These are phyloP conservation scores for Caenorhabditis angaria DNA, from an alignment of 2,888 invertebrate genomes.

Conservation along the genomic window DNA sequence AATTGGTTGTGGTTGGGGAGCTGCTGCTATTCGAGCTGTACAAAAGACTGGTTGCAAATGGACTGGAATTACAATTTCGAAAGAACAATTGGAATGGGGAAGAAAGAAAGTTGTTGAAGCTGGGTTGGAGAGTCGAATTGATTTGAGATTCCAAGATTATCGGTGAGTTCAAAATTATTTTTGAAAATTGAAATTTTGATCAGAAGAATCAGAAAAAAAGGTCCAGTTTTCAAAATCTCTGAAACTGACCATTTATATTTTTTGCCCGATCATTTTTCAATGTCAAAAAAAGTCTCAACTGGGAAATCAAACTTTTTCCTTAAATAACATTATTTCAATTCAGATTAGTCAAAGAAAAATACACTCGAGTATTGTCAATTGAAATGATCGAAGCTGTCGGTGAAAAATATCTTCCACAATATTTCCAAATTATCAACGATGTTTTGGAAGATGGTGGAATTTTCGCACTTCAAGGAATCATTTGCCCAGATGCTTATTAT, in stretches of 20 bases:
- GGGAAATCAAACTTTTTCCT: too few species aligned
- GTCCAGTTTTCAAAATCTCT: too few species aligned
- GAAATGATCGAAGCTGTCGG: constrained; percentile 71
- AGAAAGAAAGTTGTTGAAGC: constrained; percentile 50
- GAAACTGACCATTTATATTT: too few species aligned
- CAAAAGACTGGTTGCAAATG: constrained; percentile 57
- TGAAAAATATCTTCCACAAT: constrained; percentile 60
- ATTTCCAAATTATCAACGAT: constrained; percentile 59
- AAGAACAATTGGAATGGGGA: constrained; percentile 61
- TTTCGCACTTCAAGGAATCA: constrained; percentile 64
- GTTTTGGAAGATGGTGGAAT: constrained; percentile 56
- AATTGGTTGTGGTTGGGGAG: constrained; percentile 69
- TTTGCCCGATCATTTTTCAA: too few species aligned
- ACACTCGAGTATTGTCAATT: constrained; percentile 56
- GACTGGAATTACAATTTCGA: constrained; percentile 66
- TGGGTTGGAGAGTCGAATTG: constrained; percentile 54
- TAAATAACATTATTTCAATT: constrained; percentile 1
- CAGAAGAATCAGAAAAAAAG: too few species aligned
- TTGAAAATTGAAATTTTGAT: too few species aligned
- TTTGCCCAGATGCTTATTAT: constrained; percentile 63
- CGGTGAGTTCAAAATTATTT: constrained; percentile 34
- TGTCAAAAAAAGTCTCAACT: too few species aligned
- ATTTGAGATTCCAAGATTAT: constrained; percentile 63
- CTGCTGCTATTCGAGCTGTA: constrained; percentile 60
- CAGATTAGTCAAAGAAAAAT: constrained; percentile 57